Evolutionary conservation across 2,888 invertebrate species (phyloP), one percentile per base, ranked within the genome.

Genomic region (Helicoverpa assulta): DNA sequence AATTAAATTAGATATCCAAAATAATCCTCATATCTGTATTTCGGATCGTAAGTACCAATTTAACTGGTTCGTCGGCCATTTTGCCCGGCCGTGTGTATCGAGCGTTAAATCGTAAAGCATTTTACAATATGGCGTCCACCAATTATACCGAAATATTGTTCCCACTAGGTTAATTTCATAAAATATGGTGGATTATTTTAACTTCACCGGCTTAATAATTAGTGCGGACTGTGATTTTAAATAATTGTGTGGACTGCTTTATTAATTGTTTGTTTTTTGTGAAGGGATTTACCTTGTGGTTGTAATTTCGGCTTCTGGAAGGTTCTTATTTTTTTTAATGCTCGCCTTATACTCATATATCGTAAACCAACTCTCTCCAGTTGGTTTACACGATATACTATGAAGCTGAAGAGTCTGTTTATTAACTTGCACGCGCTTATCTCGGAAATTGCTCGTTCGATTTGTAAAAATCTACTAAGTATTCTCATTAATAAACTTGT

Each of bases 91-190:
- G 66, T 78, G 58, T 76, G 76, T 73, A 73, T 29, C 51, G n/a
- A 10, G 40, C 33, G 14, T 54, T 55, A 61, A 64, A 63, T 56
- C 71, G 62, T 81, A 76, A 80, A 77, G 68, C 57, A 51, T 62
- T 59, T 40, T 67, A 51, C 70, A 69, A 53, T 69, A 78, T 60
- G 66, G 65, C 62, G n/a, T 57, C 51, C 56, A 29, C 59, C 82
- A 79, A 83, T 83, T 82, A 80, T 70, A 60, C 57, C 73, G 75
- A 84, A 82, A 79, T 81, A 82, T 83, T 73, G 66, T 76, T 72
- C 85, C 73, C 76, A 47, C 63, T 67, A 58, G 79, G 67, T 70
- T 75, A 69, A 84, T 76, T 73, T 57, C 57, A 77, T 82, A 63
- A 67, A 73, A 56, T 71, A 68, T 47, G 26, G 51, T n/a, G 73